Percentiles rank a stretch among this genome's conserved stretches.
Conservation (phyloP, 1,140 invertebrate species). For the Calliphora vicina region DNA sequence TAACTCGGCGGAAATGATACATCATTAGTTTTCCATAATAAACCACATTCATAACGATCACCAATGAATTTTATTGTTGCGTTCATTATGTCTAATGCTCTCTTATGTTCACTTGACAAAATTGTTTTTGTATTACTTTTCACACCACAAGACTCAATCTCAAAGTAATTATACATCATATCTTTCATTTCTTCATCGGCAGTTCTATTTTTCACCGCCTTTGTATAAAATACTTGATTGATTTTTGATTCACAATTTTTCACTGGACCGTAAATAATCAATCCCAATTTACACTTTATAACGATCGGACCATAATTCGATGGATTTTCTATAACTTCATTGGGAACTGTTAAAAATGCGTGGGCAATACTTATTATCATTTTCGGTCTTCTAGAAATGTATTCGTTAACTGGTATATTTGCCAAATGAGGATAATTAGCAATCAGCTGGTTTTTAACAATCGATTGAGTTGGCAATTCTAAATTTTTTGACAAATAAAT, state of each 20-base stretch:
- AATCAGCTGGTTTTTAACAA: not conserved
- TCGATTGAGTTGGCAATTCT: not conserved
- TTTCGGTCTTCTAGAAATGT: not conserved
- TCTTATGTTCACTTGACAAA: not conserved
- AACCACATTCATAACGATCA: conserved; percentile 42
- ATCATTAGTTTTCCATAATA: conserved; percentile 46
- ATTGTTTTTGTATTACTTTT: conserved; percentile 5
- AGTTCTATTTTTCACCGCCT: not conserved
- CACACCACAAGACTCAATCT: not conserved
- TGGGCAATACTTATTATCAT: not conserved
- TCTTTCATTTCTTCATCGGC: not conserved
- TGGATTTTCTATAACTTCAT: not conserved
- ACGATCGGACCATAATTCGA: not conserved
- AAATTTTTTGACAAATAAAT: not conserved
- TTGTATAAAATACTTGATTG: not conserved
- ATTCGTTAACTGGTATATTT: not conserved
- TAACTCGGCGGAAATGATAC: conserved; percentile 37
- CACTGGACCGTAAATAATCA: not conserved
- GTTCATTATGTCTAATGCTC: conserved; percentile 10
- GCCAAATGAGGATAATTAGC: not conserved
- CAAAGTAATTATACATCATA: not conserved
- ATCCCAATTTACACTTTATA: conserved; percentile 5
- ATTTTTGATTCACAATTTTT: not conserved
- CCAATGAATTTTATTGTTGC: not conserved
- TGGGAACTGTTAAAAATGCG: conserved; percentile 3